Evolutionary conservation across 2,888 invertebrate species (phyloP), one percentile per base, ranked within the genome.

Genomic region (Drosophila subsilvestris): DNA sequence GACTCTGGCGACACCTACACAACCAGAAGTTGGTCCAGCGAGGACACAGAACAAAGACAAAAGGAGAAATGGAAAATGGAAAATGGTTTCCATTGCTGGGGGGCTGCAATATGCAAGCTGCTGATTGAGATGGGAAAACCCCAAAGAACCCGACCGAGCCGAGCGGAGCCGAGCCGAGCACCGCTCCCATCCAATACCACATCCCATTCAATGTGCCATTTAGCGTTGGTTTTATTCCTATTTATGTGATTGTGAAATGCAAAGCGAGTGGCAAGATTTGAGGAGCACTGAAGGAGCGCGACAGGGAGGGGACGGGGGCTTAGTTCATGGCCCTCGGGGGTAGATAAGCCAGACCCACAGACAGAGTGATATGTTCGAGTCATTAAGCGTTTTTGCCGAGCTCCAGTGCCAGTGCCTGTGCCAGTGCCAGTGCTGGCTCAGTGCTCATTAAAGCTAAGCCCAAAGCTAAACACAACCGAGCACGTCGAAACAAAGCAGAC

Each of bases 161-260:
- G 42, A n/a, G 37, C 22, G 20, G n/a, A n/a, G n/a, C 47, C 20
- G 3, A 27, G 42, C 10, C 27, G 42, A n/a, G 37, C 22, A 2
- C n/a, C 22, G 18, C 10, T 17, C 18, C 27, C 25, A 9, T 4
- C n/a, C 43, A 17, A 27, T 22, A 63, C 62, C 71, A 59, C 69
- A 71, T 63, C 61, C 44, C 14, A 61, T 32, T 42, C 49, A 55
- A 48, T 56, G 61, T 60, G 63, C 68, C 68, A 72, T 65, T 75
- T 76, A 79, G 73, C 63, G 73, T 68, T 65, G 65, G 59, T 57
- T 53, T 86, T 75, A 86, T 80, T 86, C 79, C 86, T 75, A 79
- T 83, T 83, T 86, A 83, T 82, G 83, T 50, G 71, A 78, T 82
- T 86, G 76, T 74, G 68, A 72, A 86, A 86, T 85, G 80, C 82